These are phyloP conservation scores for Mastomys coucha DNA, from an alignment of 2,113 vertebrate genomes.

Conservation along the genomic window DNA sequence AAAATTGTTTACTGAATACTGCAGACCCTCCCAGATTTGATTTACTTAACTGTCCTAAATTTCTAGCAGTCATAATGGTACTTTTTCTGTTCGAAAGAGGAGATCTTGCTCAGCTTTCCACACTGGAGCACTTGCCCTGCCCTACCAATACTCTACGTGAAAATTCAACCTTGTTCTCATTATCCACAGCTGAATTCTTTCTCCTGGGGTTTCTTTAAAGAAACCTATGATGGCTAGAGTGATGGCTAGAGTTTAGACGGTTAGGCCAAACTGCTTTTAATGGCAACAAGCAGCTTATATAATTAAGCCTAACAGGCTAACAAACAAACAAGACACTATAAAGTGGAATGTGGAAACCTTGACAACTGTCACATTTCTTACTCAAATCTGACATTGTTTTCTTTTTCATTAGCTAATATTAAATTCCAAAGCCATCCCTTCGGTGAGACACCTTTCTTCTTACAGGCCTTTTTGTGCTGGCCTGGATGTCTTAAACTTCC, in stretches of 20 bases:
- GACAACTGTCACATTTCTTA: constrained; percentile 24
- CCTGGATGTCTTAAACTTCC: neutral
- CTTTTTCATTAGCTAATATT: neutral
- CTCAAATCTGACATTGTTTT: neutral
- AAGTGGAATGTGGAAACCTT: neutral
- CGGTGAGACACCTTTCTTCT: neutral
- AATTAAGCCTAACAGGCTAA: neutral
- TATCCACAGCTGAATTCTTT: neutral
- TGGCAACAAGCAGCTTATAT: neutral
- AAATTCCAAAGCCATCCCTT: neutral
- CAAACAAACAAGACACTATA: neutral
- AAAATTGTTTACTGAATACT: neutral
- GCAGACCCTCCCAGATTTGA: neutral
- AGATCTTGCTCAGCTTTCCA: neutral
- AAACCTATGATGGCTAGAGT: too few species aligned
- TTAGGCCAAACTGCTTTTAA: neutral
- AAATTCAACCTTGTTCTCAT: neutral
- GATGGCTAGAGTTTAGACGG: neutral
- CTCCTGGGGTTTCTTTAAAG: neutral
- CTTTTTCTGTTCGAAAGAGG: constrained; percentile 11
- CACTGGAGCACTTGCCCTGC: neutral
- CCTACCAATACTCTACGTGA: neutral
- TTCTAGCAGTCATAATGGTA: neutral
- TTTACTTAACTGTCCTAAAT: neutral
- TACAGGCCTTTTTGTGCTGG: neutral